These are phyloP conservation scores for Acanthochromis polyacanthus DNA, from an alignment of 2,113 vertebrate species.

Conservation along the genomic window DNA sequence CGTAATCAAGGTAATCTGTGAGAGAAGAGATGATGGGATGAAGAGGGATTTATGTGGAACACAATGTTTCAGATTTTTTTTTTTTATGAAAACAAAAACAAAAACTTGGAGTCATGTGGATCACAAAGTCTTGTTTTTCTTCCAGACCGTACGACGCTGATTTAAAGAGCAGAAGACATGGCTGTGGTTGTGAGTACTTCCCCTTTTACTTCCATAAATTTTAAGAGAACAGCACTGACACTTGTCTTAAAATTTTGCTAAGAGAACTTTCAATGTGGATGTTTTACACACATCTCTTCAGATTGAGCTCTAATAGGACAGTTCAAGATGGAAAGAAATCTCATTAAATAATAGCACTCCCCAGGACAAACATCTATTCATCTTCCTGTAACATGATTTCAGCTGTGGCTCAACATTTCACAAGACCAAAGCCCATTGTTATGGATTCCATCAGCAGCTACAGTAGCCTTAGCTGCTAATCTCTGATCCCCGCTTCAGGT, in stretches of 20 bases:
- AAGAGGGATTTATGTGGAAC: slow-evolving; percentile 48
- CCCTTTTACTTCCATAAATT: not conserved
- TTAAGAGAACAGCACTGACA: too few relatives aligned
- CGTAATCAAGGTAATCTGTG: slow-evolving; percentile 14
- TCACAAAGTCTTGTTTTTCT: slow-evolving; percentile 19
- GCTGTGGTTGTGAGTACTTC: slow-evolving; percentile 83
- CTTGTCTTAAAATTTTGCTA: not conserved
- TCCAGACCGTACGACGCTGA: slow-evolving; percentile 47
- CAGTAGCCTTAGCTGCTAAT: slow-evolving; percentile 67
- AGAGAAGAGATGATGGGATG: slow-evolving; percentile 20
- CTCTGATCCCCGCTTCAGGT: slow-evolving; percentile 60
- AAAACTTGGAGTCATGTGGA: slow-evolving; percentile 5
- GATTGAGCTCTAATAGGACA: not conserved
- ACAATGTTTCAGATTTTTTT: slow-evolving; percentile 21
- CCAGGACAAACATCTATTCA: slow-evolving; percentile 25
- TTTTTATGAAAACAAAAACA: not conserved
- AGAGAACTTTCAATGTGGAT: not conserved
- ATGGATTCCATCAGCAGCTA: slow-evolving; percentile 11
- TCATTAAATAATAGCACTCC: not conserved
- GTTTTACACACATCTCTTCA: not conserved
- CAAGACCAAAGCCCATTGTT: slow-evolving; percentile 49
- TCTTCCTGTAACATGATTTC: slow-evolving; percentile 1
- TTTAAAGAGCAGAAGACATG: slow-evolving; percentile 73
- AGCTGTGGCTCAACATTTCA: slow-evolving; percentile 52
- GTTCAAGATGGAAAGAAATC: not conserved